Conservation (phyloP, 53 echinoderm and acorn worm genomes). For the Paelopatides confundens region DNA sequence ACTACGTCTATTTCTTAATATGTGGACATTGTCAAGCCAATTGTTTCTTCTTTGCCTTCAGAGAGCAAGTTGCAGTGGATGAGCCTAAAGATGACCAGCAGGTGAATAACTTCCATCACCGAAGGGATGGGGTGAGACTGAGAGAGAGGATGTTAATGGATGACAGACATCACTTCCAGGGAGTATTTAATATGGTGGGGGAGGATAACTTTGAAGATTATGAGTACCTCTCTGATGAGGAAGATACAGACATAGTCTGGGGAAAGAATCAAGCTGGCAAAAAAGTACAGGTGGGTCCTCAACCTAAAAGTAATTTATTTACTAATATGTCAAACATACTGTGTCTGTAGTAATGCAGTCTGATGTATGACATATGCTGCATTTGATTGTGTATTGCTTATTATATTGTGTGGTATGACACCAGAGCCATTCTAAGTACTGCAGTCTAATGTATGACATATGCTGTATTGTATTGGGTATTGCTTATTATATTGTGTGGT, state of each 20-base stretch:
- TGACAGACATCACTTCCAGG: slow-evolving; percentile 23
- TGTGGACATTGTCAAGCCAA: not conserved
- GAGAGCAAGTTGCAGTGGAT: not conserved
- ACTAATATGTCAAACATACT: too few species aligned
- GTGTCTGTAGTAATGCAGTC: too few species aligned
- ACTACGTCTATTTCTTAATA: too few species aligned
- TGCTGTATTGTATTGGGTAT: not conserved
- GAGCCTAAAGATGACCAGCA: not conserved
- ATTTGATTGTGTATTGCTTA: too few species aligned
- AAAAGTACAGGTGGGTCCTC: slow-evolving; percentile 57
- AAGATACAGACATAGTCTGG: slow-evolving; percentile 60
- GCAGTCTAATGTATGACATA: too few species aligned
- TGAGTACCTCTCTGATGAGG: slow-evolving; percentile 82
- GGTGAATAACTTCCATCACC: slow-evolving; percentile 11
- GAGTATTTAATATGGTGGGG: not conserved
- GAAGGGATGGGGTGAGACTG: not conserved
- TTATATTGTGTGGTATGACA: too few species aligned
- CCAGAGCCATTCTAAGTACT: too few species aligned
- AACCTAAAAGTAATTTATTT: not conserved
- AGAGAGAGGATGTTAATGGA: slow-evolving; percentile 24
- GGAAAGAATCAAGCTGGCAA: slow-evolving; percentile 31
- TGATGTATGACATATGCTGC: too few species aligned
- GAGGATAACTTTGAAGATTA: slow-evolving; percentile 78
- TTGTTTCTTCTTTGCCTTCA: not conserved
- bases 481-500: too few species aligned